Base-by-base conservation (phyloP, 2,113 vertebrate species). In the Callipepla squamata region DNA sequence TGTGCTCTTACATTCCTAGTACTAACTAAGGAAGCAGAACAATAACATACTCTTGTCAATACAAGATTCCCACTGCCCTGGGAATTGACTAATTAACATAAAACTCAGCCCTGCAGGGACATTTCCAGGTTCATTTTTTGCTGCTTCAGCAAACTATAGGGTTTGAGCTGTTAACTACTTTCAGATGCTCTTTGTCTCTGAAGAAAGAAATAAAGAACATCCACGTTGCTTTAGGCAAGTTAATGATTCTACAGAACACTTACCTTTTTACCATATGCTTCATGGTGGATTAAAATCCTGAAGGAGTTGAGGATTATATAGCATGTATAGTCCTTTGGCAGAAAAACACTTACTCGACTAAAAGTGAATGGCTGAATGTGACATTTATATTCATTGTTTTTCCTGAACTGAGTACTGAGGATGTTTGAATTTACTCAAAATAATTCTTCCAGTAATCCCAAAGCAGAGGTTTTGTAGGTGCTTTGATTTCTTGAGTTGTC, bases 51-150 rank as follows among this genome's bases (percentile, higher is more conserved):
- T 87, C 83, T 85, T 92, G 83, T 85, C 89, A 80, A 95, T 97
- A 94, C 84, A 97, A 95, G 94, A 40, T 40, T 40, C 40, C 40
- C 80, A 86, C 68, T 92, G 88, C 85, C 92, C 58, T 94, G 89
- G 93, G 95, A 95, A 94, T 84, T 92, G 85, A 61, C 88, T 97
- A 95, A 97, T 97, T 95, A 97, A 95, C 94, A 92, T 93, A 87
- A 95, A 95, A 87, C 86, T 80, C 78, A 96, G 92, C 94, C 93
- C 94, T 92, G 92, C 85, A 92, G 96, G 93, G 88, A 92, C 82
- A 93, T 96, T 96, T 96, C 91, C 92, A 96, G 87, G 93, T 94
- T 96, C 83, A 73, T 92, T 97, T 96, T 96, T 97, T 96, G 93
- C 97, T 96, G 93, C 78, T 87, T 97, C 95, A 96, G 95, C 97